Base-by-base conservation (phyloP, 2,888 invertebrate species). In the Drosophila lacicola region DNA sequence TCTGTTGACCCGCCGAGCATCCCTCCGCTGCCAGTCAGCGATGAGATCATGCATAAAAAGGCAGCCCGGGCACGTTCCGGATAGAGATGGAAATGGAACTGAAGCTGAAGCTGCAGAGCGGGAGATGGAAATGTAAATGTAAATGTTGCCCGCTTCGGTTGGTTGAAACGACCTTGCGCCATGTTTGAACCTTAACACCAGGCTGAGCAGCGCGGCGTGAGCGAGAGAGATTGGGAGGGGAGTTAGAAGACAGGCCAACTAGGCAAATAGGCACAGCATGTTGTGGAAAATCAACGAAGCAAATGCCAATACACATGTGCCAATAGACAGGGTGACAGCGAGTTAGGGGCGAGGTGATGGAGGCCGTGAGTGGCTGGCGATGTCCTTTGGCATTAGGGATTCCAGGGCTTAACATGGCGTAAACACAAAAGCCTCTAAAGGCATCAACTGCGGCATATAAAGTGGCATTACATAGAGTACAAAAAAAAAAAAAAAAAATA, bases 391-490 rank as follows among this genome's bases (percentile, higher is more conserved):
- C 81, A 88, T 88, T 90, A 79, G 74, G 90, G 88, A 87, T 90
- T 82, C 88, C 64, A 70, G 80, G 82, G 90, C 90, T 90, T 90
- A 90, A 89, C 80, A 88, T 86, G 80, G 82, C 88, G 89, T 86
- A 85, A 89, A 87, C 86, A 88, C 75, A 84, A 84, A 87, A 88
- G 84, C 84, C 84, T 88, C 84, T 88, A 84, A 89, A 89, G 88
- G 83, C 90, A 90, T 88, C 88, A 88, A 90, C 78, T 90, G 90
- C 80, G 90, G 89, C 90, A 90, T 83, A 90, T 90, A 90, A 90
- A 90, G 88, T 87, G 82, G 82, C 82, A 90, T 90, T 90, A 90
- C 81, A 80, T 82, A 68, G 76, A 82, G 82, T 79, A 78, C 74
- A 77, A 46, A 33, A 66, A 46, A 47, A 34, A 39, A 36, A 47